These are phyloP conservation scores for Drosophila sp. DNA, from an alignment of 1,140 invertebrate genomes.

Conservation along the genomic window DNA sequence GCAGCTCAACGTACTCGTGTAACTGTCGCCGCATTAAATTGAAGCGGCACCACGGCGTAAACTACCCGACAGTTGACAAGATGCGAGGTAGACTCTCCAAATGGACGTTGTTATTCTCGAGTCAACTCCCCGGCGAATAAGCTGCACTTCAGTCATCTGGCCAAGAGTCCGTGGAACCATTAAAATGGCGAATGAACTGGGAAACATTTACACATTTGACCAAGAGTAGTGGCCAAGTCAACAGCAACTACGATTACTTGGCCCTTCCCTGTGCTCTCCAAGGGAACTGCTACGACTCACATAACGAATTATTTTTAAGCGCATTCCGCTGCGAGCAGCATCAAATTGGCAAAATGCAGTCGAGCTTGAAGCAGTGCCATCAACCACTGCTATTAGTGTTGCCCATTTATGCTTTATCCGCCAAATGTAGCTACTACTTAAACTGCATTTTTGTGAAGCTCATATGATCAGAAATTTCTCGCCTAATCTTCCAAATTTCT, in stretches of 20 bases:
- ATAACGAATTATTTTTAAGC: constrained; percentile 61
- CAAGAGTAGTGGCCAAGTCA: constrained; percentile 20
- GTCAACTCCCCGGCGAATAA: background rate
- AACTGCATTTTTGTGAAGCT: background rate
- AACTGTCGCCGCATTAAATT: constrained; percentile 31
- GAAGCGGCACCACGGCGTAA: constrained; percentile 25
- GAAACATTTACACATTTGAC: constrained; percentile 31
- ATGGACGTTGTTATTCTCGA: background rate
- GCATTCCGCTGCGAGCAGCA: constrained; percentile 23
- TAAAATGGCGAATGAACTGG: constrained; percentile 57
- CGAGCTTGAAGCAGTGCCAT: constrained; percentile 35
- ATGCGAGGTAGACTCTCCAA: background rate
- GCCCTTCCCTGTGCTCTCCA: background rate
- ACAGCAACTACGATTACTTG: constrained; percentile 10
- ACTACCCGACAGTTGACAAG: constrained; percentile 19
- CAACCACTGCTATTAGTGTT: background rate
- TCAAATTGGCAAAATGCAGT: constrained; percentile 57
- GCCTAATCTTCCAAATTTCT: too few relatives aligned
- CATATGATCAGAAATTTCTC: too few relatives aligned
- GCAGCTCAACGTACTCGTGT: constrained; percentile 30
- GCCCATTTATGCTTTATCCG: constrained; percentile 1
- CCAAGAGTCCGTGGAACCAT: constrained; percentile 45
- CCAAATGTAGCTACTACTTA: background rate
- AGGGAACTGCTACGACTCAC: constrained; percentile 40
- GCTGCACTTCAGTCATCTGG: constrained; percentile 51